Evolutionary conservation across 2,113 vertebrate species (phyloP), one percentile per base, ranked within the genome.

Genomic region (Antidorcas marsupialis): DNA sequence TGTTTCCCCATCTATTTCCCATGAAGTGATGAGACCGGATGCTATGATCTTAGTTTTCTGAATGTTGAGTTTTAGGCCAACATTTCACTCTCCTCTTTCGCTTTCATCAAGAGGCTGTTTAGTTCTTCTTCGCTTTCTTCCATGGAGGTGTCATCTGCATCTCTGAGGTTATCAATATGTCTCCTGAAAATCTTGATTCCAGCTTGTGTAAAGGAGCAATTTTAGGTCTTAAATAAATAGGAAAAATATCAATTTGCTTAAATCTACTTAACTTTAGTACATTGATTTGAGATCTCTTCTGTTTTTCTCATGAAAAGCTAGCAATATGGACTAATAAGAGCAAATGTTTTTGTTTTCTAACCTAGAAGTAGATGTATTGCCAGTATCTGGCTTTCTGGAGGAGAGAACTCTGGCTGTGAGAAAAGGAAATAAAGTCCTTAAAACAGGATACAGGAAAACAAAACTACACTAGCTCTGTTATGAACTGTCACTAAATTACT

Each of bases 201-300:
- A 71, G 5, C 19, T 71, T 36, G n/a, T 36, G 64, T 71, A 89
- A 88, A 82, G 4, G 36, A 79, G 23, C 50, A 95, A 78, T 87
- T 90, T 62, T 74, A 78, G 82, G 79, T 79, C 27, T 59, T 64
- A 43, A 79, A 3, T 71, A 89, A 57, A 83, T 55, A 83, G 16
- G 67, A 83, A 79, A 96, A 57, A 87, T 45, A 82, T 52, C 89
- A 7, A 62, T 83, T 83, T 95, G 33, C 36, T 98, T 79, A 28
- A 59, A 28, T 59, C 30, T 52, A 43, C 27, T 83, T 84, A 71
- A 74, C 6, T 78, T 45, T 23, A 95, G 43, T 52, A 79, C 33
- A 47, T 60, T 95, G 27, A 78, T 95, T 89, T 89, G 45, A 47
- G 60, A 62, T 55, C 4, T 39, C 21, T 57, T 93, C n/a, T n/a